Conservation (phyloP, 2,888 invertebrate species). For the Ochropleura plecta region DNA sequence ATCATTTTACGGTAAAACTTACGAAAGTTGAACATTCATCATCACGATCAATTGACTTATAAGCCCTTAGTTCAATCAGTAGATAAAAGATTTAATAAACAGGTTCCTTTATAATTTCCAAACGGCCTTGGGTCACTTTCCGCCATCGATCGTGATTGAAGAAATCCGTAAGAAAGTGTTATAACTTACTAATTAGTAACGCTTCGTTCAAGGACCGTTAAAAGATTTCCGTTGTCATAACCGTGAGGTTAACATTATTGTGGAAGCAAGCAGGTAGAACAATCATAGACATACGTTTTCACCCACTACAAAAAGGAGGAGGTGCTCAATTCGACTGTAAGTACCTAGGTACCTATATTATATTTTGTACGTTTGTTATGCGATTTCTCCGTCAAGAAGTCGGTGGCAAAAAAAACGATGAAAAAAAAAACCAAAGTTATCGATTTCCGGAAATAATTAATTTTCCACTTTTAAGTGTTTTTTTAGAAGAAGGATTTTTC, state of each 20-base stretch:
- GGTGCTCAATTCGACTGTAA: too few relatives aligned
- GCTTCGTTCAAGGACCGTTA: slow-evolving; percentile 57
- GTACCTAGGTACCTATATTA: too few relatives aligned
- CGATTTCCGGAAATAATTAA: too few relatives aligned
- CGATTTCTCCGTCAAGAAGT: too few relatives aligned
- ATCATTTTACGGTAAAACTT: slow-evolving; percentile 37
- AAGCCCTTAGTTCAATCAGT: slow-evolving; percentile 7
- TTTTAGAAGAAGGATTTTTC: neutral
- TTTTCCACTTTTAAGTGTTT: too few relatives aligned
- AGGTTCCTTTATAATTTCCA: slow-evolving; percentile 21
- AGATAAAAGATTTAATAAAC: slow-evolving; percentile 2
- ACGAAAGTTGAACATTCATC: neutral
- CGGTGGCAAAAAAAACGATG: too few relatives aligned
- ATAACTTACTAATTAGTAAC: slow-evolving; percentile 57
- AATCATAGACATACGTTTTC: too few relatives aligned
- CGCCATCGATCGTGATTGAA: slow-evolving; percentile 58
- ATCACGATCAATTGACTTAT: slow-evolving; percentile 1
- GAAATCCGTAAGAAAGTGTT: slow-evolving; percentile 66
- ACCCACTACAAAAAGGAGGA: too few relatives aligned
- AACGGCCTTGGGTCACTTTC: slow-evolving; percentile 58
- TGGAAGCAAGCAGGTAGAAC: neutral
- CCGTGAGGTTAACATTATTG: slow-evolving; percentile 20
- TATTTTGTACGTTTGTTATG: too few relatives aligned
- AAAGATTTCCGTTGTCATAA: slow-evolving; percentile 37
- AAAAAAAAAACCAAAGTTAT: too few relatives aligned